Evolutionary conservation across 2,113 vertebrate species (phyloP).

Genomic region (Pterophyllum scalare): DNA sequence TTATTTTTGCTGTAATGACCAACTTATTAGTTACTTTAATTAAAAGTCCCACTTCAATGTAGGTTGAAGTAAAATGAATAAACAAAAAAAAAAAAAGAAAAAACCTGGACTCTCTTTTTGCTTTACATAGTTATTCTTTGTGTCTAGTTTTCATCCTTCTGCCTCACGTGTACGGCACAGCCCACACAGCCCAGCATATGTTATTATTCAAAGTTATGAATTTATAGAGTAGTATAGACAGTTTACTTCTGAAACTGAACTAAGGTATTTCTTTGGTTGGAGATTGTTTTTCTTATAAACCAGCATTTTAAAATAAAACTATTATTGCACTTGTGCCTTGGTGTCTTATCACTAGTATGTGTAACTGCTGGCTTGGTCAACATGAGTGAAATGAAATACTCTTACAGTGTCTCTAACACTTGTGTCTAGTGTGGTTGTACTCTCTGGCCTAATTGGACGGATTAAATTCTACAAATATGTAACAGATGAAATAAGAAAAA

Average conservation of each 20-base stretch:
- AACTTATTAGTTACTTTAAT: neutral
- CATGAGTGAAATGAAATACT: neutral
- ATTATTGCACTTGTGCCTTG: neutral
- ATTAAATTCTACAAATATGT: neutral
- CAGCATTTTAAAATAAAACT: neutral
- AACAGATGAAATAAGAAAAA: too few species aligned
- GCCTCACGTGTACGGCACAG: neutral
- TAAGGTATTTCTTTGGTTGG: neutral
- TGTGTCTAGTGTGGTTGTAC: neutral
- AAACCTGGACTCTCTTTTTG: neutral
- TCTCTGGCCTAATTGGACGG: neutral
- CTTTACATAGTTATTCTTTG: neutral
- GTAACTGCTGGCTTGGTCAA: neutral
- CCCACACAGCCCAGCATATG: neutral
- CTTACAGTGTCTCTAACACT: neutral
- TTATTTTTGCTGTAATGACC: neutral
- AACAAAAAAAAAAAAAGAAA: neutral
- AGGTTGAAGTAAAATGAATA: neutral
- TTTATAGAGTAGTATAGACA: neutral
- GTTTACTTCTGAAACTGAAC: neutral
- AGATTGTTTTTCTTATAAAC: neutral
- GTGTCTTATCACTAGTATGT: neutral
- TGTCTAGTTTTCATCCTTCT: neutral
- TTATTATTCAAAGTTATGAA: neutral
- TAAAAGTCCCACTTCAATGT: neutral